These are phyloP conservation scores for Tragelaphus eurycerus DNA, from an alignment of 2,797 vertebrate species.

Conservation along the genomic window DNA sequence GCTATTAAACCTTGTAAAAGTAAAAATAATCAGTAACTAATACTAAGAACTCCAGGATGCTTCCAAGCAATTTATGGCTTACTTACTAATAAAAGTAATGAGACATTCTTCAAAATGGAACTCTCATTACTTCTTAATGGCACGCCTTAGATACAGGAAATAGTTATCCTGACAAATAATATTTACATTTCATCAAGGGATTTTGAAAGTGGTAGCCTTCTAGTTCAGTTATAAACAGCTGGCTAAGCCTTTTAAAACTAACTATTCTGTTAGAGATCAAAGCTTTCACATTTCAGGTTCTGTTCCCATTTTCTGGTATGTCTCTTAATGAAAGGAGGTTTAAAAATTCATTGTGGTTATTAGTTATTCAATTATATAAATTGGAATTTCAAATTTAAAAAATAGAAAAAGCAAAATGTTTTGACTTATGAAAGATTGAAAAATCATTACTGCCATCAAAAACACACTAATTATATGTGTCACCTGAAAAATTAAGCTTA, in stretches of 20 bases:
- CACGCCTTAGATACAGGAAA: constrained; percentile 34
- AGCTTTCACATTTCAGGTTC: neutral
- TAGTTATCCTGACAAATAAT: neutral
- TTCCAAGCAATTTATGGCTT: constrained; percentile 56
- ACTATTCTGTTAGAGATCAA: neutral
- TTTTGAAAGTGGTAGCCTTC: constrained; percentile 44
- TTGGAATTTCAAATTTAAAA: neutral
- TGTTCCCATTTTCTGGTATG: neutral
- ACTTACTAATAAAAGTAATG: constrained; percentile 72
- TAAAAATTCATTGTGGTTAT: constrained; percentile 1
- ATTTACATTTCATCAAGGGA: constrained; percentile 33
- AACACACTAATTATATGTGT: neutral
- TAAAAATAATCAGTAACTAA: constrained; percentile 58
- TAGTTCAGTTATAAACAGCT: neutral
- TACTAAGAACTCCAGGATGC: constrained; percentile 44
- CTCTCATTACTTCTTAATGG: constrained; percentile 61
- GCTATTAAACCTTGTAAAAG: constrained; percentile 74
- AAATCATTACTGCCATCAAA: neutral
- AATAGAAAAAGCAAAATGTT: neutral
- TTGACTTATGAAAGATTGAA: neutral
- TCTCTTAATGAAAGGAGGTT: neutral
- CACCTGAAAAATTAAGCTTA: constrained; percentile 6
- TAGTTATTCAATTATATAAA: neutral
- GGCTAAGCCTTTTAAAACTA: constrained; percentile 21
- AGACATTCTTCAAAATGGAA: constrained; percentile 66